These are phyloP conservation scores for Chloropsis hardwickii DNA, from an alignment of 2,113 vertebrate genomes.

Conservation along the genomic window DNA sequence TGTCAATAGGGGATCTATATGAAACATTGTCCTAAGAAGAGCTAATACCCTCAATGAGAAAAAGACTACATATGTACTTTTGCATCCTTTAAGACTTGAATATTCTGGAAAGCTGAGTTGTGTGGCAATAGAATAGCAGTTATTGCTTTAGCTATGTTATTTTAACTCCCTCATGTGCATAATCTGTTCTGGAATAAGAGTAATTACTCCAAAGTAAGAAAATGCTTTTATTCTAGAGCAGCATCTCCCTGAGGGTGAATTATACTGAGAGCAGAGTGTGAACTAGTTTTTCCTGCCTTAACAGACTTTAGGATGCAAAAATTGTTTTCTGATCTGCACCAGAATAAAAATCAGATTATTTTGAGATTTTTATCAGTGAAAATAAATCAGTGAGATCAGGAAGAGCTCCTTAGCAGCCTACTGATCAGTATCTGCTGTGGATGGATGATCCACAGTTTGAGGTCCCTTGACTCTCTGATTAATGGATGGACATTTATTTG, in stretches of 20 bases:
- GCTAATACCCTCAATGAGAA: background rate
- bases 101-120: background rate
- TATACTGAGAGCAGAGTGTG: background rate
- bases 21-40: background rate
- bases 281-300: slow-evolving; percentile 10
- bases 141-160: slow-evolving; percentile 12
- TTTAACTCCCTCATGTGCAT: slow-evolving; percentile 39
- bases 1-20: background rate
- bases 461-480: background rate
- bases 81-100: background rate
- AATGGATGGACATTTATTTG: background rate
- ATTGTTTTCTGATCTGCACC: background rate
- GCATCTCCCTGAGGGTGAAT: slow-evolving; percentile 18
- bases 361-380: background rate
- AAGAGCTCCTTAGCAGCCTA: background rate
- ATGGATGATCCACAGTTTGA: background rate
- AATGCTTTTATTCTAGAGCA: slow-evolving; percentile 48
- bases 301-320: background rate
- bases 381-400: background rate
- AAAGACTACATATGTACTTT: background rate
- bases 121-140: background rate
- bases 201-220: slow-evolving; percentile 43
- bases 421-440: background rate
- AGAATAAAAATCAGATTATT: background rate
- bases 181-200: slow-evolving; percentile 39